Evolutionary conservation across 2,113 vertebrate species (phyloP), one percentile per base, ranked within the genome.

Genomic region (Gracilinanus agilis): DNA sequence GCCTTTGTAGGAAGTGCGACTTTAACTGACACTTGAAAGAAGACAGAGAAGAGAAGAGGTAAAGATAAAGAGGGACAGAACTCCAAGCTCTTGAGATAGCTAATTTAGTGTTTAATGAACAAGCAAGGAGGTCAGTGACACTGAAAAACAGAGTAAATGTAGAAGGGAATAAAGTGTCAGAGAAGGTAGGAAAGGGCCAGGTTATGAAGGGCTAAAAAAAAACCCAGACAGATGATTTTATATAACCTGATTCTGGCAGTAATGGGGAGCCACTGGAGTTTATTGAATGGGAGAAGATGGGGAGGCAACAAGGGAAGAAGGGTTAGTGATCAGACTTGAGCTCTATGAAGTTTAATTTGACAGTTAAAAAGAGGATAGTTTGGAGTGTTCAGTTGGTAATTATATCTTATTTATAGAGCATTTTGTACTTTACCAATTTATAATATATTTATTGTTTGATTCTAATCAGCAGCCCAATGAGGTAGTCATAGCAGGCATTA

Each of bases 231-330:
- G 10, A 34, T 3, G 27, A 75, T 34, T 67, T 67, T 67, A 67
- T 34, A 34, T 75, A n/a, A 75, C 12, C 34, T 6, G 29, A 34
- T 75, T 34, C 34, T n/a, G 34, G 13, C 29, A 75, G 34, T n/a
- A 34, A 75, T 75, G 13, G 7, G 7, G 7, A 75, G 16, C 61
- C 61, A 75, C 61, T 75, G 61, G 61, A 75, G 29, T 75, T 75
- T 75, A 19, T 75, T 75, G 61, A 75, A n/a, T 19, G 61, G 34
- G 61, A 67, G 34, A 75, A 7, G 34, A 75, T 75, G 13, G 34
- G 56, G 56, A 8, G 9, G 56, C 13, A 13, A 1, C 0, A 9
- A 3, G 11, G 13, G 9, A 27, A 3, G 34, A 13, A 19, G 13
- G 34, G 13, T 75, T 34, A n/a, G 34, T 75, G 61, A 75, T 75